Percentiles rank a stretch among this genome's conserved stretches.
Evolutionary conservation across 1,140 invertebrate genomes (phyloP).

Genomic region (Drosophila kepulauana): DNA sequence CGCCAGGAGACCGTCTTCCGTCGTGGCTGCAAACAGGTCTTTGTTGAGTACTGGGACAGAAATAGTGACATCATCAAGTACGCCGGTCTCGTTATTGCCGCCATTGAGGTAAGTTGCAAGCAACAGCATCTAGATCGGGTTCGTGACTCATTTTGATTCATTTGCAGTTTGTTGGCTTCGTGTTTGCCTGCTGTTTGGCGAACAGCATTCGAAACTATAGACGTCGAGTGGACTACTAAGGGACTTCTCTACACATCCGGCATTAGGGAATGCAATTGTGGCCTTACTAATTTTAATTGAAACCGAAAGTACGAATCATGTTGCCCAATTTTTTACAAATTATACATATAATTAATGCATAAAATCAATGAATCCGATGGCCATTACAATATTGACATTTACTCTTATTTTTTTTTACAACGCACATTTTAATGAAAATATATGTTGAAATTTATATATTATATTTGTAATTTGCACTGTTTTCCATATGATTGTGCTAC

Average conservation of each 20-base stretch:
- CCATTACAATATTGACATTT: slow-evolving; percentile 51
- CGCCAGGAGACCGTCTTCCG: slow-evolving; percentile 83
- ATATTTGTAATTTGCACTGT: slow-evolving; percentile 29
- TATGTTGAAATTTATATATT: slow-evolving; percentile 52
- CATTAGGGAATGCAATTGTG: slow-evolving; percentile 12
- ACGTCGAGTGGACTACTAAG: slow-evolving; percentile 87
- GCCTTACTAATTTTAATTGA: slow-evolving; percentile 70
- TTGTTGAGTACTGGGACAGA: slow-evolving; percentile 85
- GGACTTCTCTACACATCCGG: background rate
- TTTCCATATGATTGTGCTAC: slow-evolving; percentile 57
- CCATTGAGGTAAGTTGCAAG: slow-evolving; percentile 86
- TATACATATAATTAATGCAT: slow-evolving; percentile 18
- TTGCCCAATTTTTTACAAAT: slow-evolving; percentile 66
- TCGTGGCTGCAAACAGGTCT: slow-evolving; percentile 84
- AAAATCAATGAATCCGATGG: slow-evolving; percentile 56
- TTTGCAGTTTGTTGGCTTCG: slow-evolving; percentile 93
- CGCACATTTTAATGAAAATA: slow-evolving; percentile 23
- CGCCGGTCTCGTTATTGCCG: slow-evolving; percentile 89
- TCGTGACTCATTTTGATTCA: slow-evolving; percentile 28
- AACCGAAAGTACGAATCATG: slow-evolving; percentile 79
- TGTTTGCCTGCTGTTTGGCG: slow-evolving; percentile 95
- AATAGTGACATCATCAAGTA: slow-evolving; percentile 87
- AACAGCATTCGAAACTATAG: slow-evolving; percentile 93
- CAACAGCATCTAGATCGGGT: background rate
- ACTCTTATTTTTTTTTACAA: slow-evolving; percentile 3